phyloP scores from a whole-genome alignment of 1,140 invertebrate species.

The Eurosta solidaginis region DNA sequence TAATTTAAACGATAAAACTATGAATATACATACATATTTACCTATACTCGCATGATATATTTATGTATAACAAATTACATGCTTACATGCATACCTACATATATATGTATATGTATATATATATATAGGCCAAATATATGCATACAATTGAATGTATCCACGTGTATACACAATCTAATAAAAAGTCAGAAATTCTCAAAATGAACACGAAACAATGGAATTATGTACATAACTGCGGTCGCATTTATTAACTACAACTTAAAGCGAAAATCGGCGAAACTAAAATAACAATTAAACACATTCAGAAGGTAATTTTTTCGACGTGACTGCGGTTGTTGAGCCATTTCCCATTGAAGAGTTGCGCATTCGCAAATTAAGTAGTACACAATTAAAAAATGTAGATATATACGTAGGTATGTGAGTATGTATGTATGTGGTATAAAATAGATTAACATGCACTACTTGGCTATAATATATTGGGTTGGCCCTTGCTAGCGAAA shows the following conservation, averaged over 20 bases:
- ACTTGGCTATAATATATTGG: no score
- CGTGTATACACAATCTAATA: no score
- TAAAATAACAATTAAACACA: conserved; percentile 13
- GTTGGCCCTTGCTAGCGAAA: no score
- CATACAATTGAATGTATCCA: no score
- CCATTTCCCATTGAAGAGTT: neutral
- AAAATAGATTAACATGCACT: neutral
- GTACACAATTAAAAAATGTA: neutral
- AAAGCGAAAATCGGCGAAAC: conserved; percentile 22
- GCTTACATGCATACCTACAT: no score
- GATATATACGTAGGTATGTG: neutral
- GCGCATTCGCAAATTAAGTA: neutral
- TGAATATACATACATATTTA: neutral
- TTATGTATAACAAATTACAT: no score
- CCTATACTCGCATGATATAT: no score
- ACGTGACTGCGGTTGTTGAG: neutral
- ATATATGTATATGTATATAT: neutral
- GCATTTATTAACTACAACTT: conserved; percentile 3
- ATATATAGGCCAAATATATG: neutral
- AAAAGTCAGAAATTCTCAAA: neutral
- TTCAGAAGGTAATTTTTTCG: neutral
- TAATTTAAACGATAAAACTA: neutral
- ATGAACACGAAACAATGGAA: neutral
- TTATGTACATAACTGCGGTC: neutral
- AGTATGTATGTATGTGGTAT: neutral